A percentile compares a stretch with the other conserved stretches of the same genome.
These are phyloP conservation scores for Zosterops hypoxanthus DNA, from an alignment of 2,113 vertebrate species.

Conservation along the genomic window DNA sequence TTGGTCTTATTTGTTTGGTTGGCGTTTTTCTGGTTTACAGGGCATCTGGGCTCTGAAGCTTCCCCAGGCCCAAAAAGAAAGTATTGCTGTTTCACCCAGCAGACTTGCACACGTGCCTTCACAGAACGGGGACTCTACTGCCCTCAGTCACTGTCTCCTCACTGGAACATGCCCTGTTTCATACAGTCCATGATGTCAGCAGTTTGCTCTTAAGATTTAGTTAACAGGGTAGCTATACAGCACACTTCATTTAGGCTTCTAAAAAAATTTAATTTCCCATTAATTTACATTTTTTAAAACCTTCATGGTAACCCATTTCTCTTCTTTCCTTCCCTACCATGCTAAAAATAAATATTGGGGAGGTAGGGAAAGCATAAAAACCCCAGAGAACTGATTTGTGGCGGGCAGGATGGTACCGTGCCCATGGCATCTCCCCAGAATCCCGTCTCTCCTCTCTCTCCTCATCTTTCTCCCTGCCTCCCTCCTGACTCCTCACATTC, in stretches of 20 bases:
- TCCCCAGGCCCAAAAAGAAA: not conserved
- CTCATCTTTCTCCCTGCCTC: no score
- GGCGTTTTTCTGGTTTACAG: not conserved
- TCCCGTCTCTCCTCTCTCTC: not conserved
- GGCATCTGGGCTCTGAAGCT: not conserved
- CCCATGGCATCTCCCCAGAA: not conserved
- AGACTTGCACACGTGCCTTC: not conserved
- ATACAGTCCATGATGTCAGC: not conserved
- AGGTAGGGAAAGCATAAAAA: rapidly evolving
- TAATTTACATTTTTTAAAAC: not conserved
- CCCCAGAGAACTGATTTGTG: not conserved
- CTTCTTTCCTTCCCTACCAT: not conserved
- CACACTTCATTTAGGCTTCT: not conserved
- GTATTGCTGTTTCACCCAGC: not conserved
- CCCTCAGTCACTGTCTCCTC: not conserved
- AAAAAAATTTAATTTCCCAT: not conserved
- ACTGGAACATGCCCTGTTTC: not conserved
- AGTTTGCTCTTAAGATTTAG: not conserved
- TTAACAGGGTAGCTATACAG: not conserved
- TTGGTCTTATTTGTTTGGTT: not conserved
- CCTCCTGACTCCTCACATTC: not conserved
- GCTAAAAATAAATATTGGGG: not conserved
- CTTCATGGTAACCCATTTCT: not conserved
- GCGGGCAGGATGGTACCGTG: not conserved
- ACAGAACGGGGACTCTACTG: not conserved